Percentiles rank a stretch among this genome's conserved stretches.
These are phyloP conservation scores for Saturnia japonica DNA, from an alignment of 2,888 invertebrate species.

Conservation along the genomic window DNA sequence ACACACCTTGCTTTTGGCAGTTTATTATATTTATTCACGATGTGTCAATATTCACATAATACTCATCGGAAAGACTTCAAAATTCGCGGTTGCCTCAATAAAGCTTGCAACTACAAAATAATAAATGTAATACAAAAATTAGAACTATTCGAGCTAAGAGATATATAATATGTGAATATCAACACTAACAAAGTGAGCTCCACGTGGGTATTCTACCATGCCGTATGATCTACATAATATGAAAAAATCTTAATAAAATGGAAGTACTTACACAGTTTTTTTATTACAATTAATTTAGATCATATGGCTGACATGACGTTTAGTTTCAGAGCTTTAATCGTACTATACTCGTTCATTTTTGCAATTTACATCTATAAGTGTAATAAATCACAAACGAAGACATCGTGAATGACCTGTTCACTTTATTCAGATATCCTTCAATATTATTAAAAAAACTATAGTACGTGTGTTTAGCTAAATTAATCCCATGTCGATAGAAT, in stretches of 20 bases:
- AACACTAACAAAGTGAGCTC: constrained; percentile 59
- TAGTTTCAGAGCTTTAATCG: constrained; percentile 66
- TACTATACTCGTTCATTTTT: constrained; percentile 65
- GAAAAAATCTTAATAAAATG: constrained; percentile 79
- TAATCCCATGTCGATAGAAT: constrained; percentile 53
- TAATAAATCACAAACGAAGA: constrained; percentile 64
- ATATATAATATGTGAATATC: constrained; percentile 68
- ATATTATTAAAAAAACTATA: constrained; percentile 11
- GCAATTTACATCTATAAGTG: constrained; percentile 62
- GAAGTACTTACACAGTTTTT: constrained; percentile 77
- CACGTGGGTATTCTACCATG: constrained; percentile 66
- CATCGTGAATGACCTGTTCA: constrained; percentile 58
- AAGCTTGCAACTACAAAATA: constrained; percentile 20
- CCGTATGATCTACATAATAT: constrained; percentile 67
- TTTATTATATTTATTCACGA: constrained; percentile 65
- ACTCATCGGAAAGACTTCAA: constrained; percentile 50
- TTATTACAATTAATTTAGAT: constrained; percentile 71
- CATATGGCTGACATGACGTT: constrained; percentile 75
- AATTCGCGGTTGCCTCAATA: constrained; percentile 31
- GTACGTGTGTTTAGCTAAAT: constrained; percentile 52
- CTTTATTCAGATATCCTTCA: background rate
- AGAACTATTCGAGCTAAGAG: constrained; percentile 34
- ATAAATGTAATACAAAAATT: constrained; percentile 20
- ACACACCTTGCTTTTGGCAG: constrained; percentile 74
- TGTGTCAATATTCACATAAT: constrained; percentile 71